Base-by-base conservation (phyloP, 2,113 vertebrate species). In the Ancistrus triradiatus region DNA sequence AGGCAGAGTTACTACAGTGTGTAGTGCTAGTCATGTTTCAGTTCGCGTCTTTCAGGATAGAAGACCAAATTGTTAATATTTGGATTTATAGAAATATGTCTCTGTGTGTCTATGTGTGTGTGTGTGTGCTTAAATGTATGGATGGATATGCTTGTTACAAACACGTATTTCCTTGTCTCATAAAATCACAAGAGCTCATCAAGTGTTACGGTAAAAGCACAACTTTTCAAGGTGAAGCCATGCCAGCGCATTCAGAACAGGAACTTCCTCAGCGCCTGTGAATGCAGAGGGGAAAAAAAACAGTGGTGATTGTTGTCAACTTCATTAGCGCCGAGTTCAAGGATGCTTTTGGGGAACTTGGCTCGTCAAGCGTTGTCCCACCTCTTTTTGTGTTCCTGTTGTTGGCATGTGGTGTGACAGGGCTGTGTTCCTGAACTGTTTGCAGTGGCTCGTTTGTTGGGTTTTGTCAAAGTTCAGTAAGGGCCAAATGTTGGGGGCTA, bases 321-420 rank as follows among this genome's bases (percentile, higher is more conserved):
- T 35, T 48, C 31, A 42, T 63, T 49, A 63, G 43, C 22, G 28
- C 9, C 11, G 25, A 19, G 59, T 59, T 63, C 68, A 70, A 49
- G 68, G 68, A 58, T 70, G 25, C 68, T 33, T 59, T n/a, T 48
- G 35, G 37, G 51, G 38, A 70, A 51, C 60, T 51, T 58, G 68
- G 60, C 44, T 58, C 51, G 18, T 28, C 6, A 10, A 43, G 11
- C 6, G 1, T 58, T 22, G 43, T 6, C 11, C 53, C 53, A 49
- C 63, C 63, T 66, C 31, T 21, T 28, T 58, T 43, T 64, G 35
- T 70, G 50, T 58, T 35, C 60, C 38, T 63, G 52, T 50, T 63
- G 49, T 69, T 62, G 46, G 14, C 44, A 24, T 50, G 35, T 35
- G 14, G 28, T 63, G 60, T 58, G 60, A 64, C 19, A n/a, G 11